A percentile compares a stretch with the other conserved stretches of the same genome.
Evolutionary conservation across 2,888 invertebrate genomes (phyloP).

Genomic region (Frankliniella intonsa): DNA sequence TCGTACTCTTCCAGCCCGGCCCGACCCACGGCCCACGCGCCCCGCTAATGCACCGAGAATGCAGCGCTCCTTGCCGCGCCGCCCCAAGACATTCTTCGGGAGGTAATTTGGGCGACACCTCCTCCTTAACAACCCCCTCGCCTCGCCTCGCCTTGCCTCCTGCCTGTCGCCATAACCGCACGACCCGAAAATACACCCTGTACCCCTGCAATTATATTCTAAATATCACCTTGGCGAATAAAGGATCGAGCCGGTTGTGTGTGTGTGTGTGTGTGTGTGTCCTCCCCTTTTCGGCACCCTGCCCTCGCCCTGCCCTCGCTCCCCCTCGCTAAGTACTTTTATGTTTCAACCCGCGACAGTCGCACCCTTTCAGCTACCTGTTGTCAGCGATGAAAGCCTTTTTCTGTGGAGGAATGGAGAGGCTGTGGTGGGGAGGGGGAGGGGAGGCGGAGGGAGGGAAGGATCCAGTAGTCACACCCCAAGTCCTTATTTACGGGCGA

Average conservation of each 20-base stretch:
- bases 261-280: neutral
- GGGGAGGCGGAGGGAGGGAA: neutral
- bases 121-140: neutral
- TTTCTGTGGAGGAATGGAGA: neutral
- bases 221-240: conserved; percentile 8
- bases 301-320: neutral
- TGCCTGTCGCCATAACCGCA: neutral
- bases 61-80: neutral
- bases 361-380: conserved; percentile 3
- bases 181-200: neutral
- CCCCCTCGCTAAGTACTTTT: conserved; percentile 6
- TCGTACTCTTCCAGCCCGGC: neutral
- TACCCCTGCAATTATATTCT: neutral
- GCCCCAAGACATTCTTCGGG: neutral
- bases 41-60: neutral
- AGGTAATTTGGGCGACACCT: neutral
- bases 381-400: neutral
- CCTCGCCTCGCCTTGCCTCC: neutral
- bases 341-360: neutral
- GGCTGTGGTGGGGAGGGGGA: neutral
- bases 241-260: neutral
- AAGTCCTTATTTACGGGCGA: too few species aligned
- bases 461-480: too few species aligned
- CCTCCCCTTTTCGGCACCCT: neutral
- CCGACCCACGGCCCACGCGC: too few species aligned